Conservation (phyloP, 1,140 invertebrate genomes). For the Bombus haemorrhoidalis region DNA sequence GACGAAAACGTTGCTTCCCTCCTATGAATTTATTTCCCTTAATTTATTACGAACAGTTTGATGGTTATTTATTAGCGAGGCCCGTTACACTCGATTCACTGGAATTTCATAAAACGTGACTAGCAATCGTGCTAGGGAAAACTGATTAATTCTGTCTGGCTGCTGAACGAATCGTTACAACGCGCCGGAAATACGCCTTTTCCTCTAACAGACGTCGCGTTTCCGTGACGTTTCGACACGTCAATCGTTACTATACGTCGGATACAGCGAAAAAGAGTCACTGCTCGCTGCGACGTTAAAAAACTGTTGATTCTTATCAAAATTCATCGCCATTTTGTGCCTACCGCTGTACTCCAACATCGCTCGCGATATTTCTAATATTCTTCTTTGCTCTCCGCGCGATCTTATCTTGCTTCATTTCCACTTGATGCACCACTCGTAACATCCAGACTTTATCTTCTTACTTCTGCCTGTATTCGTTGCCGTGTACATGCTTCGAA, state of each 20-base stretch:
- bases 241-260: conserved; percentile 26
- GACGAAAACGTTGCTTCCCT: background rate
- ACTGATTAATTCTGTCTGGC: conserved; percentile 35
- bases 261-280: background rate
- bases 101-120: conserved; percentile 40
- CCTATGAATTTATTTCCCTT: conserved; percentile 22
- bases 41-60: conserved; percentile 4
- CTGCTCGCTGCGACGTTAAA: background rate
- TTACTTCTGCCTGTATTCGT: background rate
- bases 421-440: background rate
- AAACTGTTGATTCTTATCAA: conserved; percentile 13
- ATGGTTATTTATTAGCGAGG: conserved; percentile 21
- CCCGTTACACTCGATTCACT: conserved; percentile 7
- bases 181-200: conserved; percentile 14
- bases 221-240: conserved; percentile 25
- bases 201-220: conserved; percentile 2
- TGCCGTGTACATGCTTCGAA: background rate
- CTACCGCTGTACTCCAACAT: too few relatives aligned
- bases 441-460: background rate
- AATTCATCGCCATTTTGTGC: background rate
- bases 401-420: background rate
- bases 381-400: background rate
- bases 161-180: background rate
- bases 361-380: background rate
- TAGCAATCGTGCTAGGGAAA: conserved; percentile 7